Base-by-base conservation (phyloP, 2,113 vertebrate genomes). In the Strigops habroptila region DNA sequence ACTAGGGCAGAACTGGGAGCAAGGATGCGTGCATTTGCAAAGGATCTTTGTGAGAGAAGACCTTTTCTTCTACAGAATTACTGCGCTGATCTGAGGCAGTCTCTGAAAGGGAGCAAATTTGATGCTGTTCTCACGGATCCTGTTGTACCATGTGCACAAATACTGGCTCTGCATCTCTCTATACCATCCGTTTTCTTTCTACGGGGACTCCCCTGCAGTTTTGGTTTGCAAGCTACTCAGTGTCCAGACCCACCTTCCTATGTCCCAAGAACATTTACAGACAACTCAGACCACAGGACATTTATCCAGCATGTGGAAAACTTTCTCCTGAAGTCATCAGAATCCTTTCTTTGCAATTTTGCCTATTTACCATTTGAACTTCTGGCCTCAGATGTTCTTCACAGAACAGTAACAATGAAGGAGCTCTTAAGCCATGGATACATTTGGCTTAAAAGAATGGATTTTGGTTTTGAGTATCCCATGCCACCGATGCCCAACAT, bases 281-380 rank as follows among this genome's bases (percentile, higher is more conserved):
- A n/a, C 8, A 96, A 97, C 90, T 93, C 97, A 8, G 94, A 98
- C 73, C 76, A 7, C 28, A 98, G 98, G 98, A 97, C 43, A 0
- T 98, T 99, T 91, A 73, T 85, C 28, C 97, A 98, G 90, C 97
- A 98, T 30, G 91, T 99, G 35, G 96, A 96, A 84, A 99, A 99
- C 82, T 8, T 97, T 27, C 1, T 98, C 18, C 62, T 98, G 44
- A 49, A 57, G 6, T 10, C 83, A 9, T 2, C 94, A 5, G 97
- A 99, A 70, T 68, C 10, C 4, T 93, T 97, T 43, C 2, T 98
- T 52, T 99, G 98, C 83, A 43, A 4, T 15, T 5, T 97, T 25
- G 49, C 98, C 5, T 99, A 97, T 49, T 67, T 62, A 7, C 85
- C 96, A 1, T 99, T 98, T 43, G 97, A 96, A 3, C 81, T 91